Conservation (phyloP, 1,140 invertebrate species). For the Gonioctena quinquepunctata region DNA sequence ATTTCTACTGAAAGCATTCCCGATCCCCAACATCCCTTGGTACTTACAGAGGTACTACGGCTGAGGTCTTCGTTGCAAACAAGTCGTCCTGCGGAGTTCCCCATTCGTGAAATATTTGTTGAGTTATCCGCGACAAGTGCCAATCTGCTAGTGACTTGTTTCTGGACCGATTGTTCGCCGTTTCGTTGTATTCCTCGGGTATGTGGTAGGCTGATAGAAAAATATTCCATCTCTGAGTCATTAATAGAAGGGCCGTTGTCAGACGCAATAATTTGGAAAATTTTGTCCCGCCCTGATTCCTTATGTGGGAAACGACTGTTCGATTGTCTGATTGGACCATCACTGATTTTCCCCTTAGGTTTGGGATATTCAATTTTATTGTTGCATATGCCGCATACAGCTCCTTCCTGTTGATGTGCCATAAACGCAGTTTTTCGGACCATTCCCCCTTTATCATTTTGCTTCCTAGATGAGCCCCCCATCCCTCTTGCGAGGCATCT, state of each 20-base stretch:
- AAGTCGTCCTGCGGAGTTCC: constrained; percentile 26
- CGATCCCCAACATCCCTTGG: constrained; percentile 13
- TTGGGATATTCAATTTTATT: not conserved
- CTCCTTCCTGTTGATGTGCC: constrained; percentile 20
- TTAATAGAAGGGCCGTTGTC: not conserved
- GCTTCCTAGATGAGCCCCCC: constrained; percentile 12
- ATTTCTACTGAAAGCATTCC: constrained; percentile 32
- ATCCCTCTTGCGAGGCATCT: constrained; percentile 17
- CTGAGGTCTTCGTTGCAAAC: constrained; percentile 8
- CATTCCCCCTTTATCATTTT: not conserved
- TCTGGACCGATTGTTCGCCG: constrained; percentile 13
- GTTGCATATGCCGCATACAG: constrained; percentile 6
- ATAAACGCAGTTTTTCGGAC: not conserved
- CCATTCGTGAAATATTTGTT: constrained; percentile 21
- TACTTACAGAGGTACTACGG: constrained; percentile 14
- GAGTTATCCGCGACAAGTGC: constrained; percentile 1
- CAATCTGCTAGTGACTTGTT: constrained; percentile 1
- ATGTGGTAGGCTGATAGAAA: not conserved
- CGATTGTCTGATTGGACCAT: not conserved
- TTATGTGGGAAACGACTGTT: not conserved
- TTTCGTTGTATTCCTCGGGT: not conserved
- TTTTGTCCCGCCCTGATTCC: not conserved
- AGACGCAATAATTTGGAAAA: not conserved
- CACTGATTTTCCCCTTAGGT: not conserved
- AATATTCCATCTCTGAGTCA: not conserved